Base-by-base conservation (phyloP, 2,113 vertebrate genomes). In the Phocoena phocoena region DNA sequence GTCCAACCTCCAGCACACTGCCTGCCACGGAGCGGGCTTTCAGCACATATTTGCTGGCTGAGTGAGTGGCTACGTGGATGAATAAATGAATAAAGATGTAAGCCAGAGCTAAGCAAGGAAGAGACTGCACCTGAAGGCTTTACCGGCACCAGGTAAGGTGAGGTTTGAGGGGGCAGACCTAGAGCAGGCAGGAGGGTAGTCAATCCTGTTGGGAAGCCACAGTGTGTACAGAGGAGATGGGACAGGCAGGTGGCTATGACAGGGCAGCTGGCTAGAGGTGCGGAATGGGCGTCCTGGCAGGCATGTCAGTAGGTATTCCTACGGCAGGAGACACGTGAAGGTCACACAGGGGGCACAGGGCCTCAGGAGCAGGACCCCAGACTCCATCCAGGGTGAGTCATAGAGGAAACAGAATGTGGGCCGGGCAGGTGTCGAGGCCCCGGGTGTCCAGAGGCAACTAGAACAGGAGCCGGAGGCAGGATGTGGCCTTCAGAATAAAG, bases 1-100 rank as follows among this genome's bases (percentile, higher is more conserved):
- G 23, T 41, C 81, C 63, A 2, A 50, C 0, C 14, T 28, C 88
- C 11, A 4, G n/a, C 5, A 13, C 0, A 0, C 60, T 67, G 70
- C 20, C 77, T 26, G 36, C 60, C n/a, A 25, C 0, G 0, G 15
- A 26, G 14, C 2, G 4, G 44, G 41, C 26, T 21, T 15, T 70
- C 20, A 0, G 62, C 33, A 50, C 20, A 8, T 10, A 11, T 62
- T 41, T 85, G 53, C 63, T n/a, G 81, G 68, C 20, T n/a, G 71
- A 41, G 20, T 67, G 36, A 83, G 21, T 6, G 60, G 28, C 47
- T 25, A 31, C n/a, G 5, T 23, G 60, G 70, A 25, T 6, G 31
- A 58, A 23, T 15, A 58, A 55, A 28, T 44, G 79, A 36, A 58
- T 28, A 58, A 63, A 50, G 65, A 21, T 63, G 23, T 12, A 21